Base-by-base conservation (phyloP, 1,140 invertebrate species). In the Saccostrea echinata region DNA sequence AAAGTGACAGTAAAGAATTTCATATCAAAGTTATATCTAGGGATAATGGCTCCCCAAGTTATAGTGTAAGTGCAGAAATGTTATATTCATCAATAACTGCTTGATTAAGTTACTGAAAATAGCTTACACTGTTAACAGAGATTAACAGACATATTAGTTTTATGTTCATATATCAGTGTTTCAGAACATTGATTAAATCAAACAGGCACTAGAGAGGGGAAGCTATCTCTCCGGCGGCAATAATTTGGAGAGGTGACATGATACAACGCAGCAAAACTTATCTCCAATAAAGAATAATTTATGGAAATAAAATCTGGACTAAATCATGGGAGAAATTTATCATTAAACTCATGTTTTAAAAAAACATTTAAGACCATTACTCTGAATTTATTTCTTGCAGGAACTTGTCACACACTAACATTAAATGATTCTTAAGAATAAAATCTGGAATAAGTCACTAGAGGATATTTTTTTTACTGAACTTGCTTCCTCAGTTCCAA, bases 1-100 rank as follows among this genome's bases (percentile, higher is more conserved):
- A 84, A 71, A 85, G 92, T 64, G 43, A 76, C 16, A 33, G 30
- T 1, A 71, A 27, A 68, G 43, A 91, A 71, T 92, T 90, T 88
- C 35, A 85, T 3, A 81, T 93, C 21, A 88, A 88, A 27, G 82
- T 93, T 3, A 88, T 85, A 87, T 90, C 89, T 0, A 87, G 84
- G 21, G 92, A 93, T 82, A 86, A 85, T 88, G 89, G 90, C 11
- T 13, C 68, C 0, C 90, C 88, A 21, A 64, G 83, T 30, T 86
- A 91, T 11, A 84, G 53, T 87, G 92, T 92, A 89, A 88, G 88
- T 68, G 33, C n/a, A 35, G 55, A 35, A 61, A 21, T 43, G 11
- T 84, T 33, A 21, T 61, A 27, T 57, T 18, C 16, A 61, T 53
- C 21, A 27, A 27, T 12, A 76, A 76, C 11, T 61, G 55, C n/a